Percentiles rank a stretch among this genome's conserved stretches.
Conservation (phyloP, 2,888 invertebrate genomes). For the Dryomyza anilis region DNA sequence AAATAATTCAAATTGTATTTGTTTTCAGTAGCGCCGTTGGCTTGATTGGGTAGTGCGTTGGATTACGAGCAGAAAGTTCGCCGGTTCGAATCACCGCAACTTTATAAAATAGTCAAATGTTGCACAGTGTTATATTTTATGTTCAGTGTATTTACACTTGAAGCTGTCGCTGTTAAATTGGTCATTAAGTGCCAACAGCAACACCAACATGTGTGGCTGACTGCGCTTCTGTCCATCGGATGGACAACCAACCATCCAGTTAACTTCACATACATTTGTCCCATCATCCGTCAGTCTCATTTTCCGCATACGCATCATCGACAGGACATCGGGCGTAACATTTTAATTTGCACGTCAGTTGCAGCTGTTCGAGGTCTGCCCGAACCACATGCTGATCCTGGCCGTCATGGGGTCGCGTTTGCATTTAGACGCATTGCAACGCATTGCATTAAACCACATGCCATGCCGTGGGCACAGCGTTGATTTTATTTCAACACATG, state of each 20-base stretch:
- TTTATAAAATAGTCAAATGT: too few relatives aligned
- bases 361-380: conserved; percentile 22
- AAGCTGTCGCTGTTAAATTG: conserved; percentile 22
- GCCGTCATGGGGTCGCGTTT: background rate
- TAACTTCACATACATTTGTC: background rate
- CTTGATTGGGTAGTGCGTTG: too few relatives aligned
- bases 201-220: background rate
- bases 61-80: too few relatives aligned
- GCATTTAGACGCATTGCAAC: background rate
- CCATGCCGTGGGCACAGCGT: too few relatives aligned
- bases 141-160: background rate
- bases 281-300: background rate
- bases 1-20: too few relatives aligned
- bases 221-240: background rate
- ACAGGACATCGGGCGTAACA: conserved; percentile 14
- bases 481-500: too few relatives aligned
- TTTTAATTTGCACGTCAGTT: conserved; percentile 35
- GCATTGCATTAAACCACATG: background rate
- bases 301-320: background rate
- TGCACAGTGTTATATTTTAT: too few relatives aligned
- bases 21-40: too few relatives aligned
- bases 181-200: conserved; percentile 30
- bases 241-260: background rate
- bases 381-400: background rate
- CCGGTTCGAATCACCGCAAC: too few relatives aligned